Evolutionary conservation across 2,797 vertebrate genomes (phyloP).

Genomic region (Falco concolor): DNA sequence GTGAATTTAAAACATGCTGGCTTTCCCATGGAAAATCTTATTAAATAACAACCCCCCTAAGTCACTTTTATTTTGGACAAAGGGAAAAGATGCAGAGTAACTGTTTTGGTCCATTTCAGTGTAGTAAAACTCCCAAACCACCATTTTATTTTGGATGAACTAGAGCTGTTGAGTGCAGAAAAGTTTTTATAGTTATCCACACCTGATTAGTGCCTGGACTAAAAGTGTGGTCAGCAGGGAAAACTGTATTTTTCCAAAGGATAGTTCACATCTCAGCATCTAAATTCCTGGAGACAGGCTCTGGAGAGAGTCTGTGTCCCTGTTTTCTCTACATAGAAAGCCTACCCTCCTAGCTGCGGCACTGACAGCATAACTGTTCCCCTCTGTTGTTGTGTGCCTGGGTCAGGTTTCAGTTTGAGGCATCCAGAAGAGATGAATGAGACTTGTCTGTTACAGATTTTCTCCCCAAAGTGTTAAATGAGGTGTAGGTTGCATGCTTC

Average conservation of each 20-base stretch:
- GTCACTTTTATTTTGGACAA: background rate
- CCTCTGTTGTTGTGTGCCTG: background rate
- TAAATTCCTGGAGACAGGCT: background rate
- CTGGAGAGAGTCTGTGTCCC: background rate
- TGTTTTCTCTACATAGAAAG: rapidly evolving
- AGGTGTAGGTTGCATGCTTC: background rate
- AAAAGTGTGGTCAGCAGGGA: background rate
- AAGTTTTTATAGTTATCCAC: background rate
- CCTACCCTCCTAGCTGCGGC: background rate
- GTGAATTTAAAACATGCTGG: background rate
- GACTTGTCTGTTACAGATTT: background rate
- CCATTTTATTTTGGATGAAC: background rate
- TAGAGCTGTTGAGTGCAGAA: background rate
- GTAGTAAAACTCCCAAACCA: background rate
- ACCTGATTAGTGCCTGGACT: background rate
- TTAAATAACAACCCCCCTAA: background rate
- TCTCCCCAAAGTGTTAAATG: background rate
- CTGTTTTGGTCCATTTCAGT: background rate
- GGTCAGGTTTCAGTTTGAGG: background rate
- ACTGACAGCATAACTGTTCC: background rate
- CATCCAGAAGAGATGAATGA: background rate
- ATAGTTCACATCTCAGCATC: background rate
- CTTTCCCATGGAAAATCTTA: background rate
- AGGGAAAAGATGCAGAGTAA: background rate
- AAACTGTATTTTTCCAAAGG: rapidly evolving